Conservation (phyloP, 2,797 vertebrate species). For the Limosa lapponica region DNA sequence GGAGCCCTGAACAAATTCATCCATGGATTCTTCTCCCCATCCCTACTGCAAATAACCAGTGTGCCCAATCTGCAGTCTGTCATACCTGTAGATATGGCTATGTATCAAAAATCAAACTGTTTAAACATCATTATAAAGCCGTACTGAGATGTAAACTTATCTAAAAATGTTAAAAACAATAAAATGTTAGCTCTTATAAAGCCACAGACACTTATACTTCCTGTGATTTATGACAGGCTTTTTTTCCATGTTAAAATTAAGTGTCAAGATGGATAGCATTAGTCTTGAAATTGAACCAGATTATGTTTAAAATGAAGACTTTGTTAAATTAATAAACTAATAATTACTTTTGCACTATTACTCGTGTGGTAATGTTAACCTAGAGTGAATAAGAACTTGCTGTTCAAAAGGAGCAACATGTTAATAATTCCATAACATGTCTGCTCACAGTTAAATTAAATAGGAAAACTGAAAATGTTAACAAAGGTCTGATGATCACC, state of each 20-base stretch:
- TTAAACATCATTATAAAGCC: slow-evolving; percentile 4
- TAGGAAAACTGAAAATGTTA: slow-evolving; percentile 1
- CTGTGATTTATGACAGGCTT: not conserved
- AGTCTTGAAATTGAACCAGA: not conserved
- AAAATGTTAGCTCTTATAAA: slow-evolving; percentile 3
- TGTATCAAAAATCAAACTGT: slow-evolving; percentile 7
- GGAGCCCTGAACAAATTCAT: slow-evolving; percentile 62
- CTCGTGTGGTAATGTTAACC: not conserved
- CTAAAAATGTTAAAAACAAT: not conserved
- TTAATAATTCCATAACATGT: slow-evolving; percentile 26
- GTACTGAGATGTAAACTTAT: not conserved
- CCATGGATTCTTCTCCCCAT: not conserved
- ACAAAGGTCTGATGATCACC: not conserved
- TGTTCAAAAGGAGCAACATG: slow-evolving; percentile 13
- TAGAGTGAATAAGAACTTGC: not conserved
- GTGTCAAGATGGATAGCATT: not conserved
- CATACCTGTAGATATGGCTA: slow-evolving; percentile 14
- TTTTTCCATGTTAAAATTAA: slow-evolving; percentile 27
- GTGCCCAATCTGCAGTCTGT: slow-evolving; percentile 13
- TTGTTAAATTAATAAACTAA: slow-evolving; percentile 47
- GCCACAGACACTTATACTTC: not conserved
- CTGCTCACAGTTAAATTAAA: not conserved
- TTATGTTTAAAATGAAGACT: not conserved
- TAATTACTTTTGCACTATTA: slow-evolving; percentile 28
- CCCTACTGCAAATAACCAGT: slow-evolving; percentile 46